Percentiles rank a stretch among this genome's conserved stretches.
phyloP scores from a whole-genome alignment of 2,888 invertebrate species.

The Cephus runcator region DNA sequence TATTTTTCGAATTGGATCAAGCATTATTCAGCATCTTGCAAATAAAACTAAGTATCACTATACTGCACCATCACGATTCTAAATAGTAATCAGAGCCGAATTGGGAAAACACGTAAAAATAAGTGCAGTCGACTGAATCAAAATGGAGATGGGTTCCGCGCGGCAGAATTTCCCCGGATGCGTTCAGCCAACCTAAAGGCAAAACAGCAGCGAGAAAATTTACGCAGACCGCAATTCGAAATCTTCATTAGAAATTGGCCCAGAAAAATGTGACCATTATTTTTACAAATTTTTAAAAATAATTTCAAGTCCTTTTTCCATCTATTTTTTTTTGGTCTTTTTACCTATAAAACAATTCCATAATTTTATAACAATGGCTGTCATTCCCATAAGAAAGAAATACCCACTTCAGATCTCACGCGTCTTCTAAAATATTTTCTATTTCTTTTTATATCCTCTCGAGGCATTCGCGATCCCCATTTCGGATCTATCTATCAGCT shows the following conservation, averaged over 20 bases:
- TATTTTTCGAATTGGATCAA: not conserved
- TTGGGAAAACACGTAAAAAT: not conserved
- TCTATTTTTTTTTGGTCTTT: no score
- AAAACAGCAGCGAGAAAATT: not conserved
- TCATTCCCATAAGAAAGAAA: constrained; percentile 20
- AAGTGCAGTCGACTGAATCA: not conserved
- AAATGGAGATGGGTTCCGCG: not conserved
- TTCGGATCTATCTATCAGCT: constrained; percentile 42
- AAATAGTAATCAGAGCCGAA: not conserved
- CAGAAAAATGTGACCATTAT: not conserved
- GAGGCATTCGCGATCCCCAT: constrained; percentile 36
- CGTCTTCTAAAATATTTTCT: not conserved
- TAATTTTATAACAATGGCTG: constrained; percentile 31
- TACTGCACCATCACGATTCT: not conserved
- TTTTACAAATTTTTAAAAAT: not conserved
- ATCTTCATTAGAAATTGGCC: constrained; percentile 2
- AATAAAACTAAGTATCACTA: not conserved
- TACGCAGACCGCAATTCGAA: not conserved
- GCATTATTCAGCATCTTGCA: not conserved
- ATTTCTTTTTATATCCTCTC: constrained; percentile 7
- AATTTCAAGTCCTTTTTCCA: not conserved
- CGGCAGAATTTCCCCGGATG: not conserved
- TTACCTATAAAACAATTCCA: constrained; percentile 23
- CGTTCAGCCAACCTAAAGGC: not conserved
- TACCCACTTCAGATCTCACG: not conserved